A percentile compares a stretch with the other conserved stretches of the same genome.
These are phyloP conservation scores for Antedon mediterranea DNA, from an alignment of 53 echinoderm and acorn worm genomes.

Conservation along the genomic window DNA sequence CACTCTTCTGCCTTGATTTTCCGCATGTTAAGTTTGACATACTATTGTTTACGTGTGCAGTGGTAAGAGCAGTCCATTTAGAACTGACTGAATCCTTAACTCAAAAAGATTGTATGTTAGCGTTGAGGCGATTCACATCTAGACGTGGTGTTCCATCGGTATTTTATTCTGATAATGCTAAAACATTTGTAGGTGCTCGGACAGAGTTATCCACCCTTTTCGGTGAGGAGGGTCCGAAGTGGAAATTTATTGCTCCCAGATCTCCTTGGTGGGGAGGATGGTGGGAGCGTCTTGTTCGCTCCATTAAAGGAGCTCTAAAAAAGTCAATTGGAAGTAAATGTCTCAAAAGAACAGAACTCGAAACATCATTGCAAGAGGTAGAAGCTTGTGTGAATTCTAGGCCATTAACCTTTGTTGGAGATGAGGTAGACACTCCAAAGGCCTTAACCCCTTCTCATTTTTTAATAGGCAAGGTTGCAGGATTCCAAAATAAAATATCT, in stretches of 20 bases:
- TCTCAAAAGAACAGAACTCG: constrained; percentile 5
- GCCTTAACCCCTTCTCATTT: neutral
- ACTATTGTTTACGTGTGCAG: constrained; percentile 8
- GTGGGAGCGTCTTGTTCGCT: constrained; percentile 19
- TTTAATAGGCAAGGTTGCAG: neutral
- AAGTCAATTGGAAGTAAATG: constrained; percentile 6
- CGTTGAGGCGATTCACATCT: no score
- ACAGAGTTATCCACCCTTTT: neutral
- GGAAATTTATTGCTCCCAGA: neutral
- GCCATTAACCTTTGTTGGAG: constrained; percentile 9
- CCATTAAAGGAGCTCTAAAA: constrained; percentile 4
- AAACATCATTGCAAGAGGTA: constrained; percentile 12
- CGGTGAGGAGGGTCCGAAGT: neutral
- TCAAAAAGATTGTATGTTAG: neutral
- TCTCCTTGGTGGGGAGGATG: constrained; percentile 16
- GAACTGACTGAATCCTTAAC: constrained; percentile 7
- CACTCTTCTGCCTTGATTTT: constrained; percentile 16
- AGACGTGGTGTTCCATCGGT: constrained; percentile 9
- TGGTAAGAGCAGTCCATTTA: neutral
- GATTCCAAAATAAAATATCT: constrained; percentile 3
- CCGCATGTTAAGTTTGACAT: constrained; percentile 12
- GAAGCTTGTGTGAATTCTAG: constrained; percentile 9
- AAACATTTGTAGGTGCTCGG: constrained; percentile 6
- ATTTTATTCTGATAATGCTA: constrained; percentile 3
- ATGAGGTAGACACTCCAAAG: constrained; percentile 3